Conservation (phyloP, 2,888 invertebrate species). For the Thymelicus acteon region DNA sequence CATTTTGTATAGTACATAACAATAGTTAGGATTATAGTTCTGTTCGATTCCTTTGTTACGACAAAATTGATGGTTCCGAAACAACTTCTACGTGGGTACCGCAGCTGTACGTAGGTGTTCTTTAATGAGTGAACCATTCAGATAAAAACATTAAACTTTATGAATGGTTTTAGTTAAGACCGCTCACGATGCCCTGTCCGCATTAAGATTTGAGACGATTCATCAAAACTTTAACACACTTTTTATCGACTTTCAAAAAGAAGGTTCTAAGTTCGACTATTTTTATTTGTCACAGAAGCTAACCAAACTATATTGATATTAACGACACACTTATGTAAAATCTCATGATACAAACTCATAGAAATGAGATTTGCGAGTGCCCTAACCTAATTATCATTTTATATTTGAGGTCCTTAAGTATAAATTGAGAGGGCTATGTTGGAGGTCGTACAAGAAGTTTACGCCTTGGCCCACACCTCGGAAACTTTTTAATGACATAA, state of each 20-base stretch:
- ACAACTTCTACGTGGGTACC: conserved; percentile 22
- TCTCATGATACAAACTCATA: not conserved
- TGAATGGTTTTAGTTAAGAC: conserved; percentile 1
- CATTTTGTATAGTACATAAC: no score
- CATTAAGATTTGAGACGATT: no score
- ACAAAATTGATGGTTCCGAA: conserved; percentile 32
- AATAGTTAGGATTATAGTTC: conserved; percentile 21
- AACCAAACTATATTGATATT: no score
- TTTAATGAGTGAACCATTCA: conserved; percentile 13
- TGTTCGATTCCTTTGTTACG: conserved; percentile 28
- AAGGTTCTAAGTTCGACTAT: no score
- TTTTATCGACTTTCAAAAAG: no score
- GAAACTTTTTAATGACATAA: conserved; percentile 50
- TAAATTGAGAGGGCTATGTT: not conserved
- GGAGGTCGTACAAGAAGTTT: conserved; percentile 6
- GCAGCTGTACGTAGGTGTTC: conserved; percentile 22
- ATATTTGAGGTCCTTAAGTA: not conserved
- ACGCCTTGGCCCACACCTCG: conserved; percentile 44
- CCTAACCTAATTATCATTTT: not conserved
- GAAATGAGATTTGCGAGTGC: not conserved
- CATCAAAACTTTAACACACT: no score
- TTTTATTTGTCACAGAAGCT: no score
- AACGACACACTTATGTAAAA: no score
- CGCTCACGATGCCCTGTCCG: not conserved
- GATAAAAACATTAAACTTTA: conserved; percentile 21